These are phyloP conservation scores for Oryzaephilus surinamensis DNA, from an alignment of 1,140 invertebrate species.

Conservation along the genomic window DNA sequence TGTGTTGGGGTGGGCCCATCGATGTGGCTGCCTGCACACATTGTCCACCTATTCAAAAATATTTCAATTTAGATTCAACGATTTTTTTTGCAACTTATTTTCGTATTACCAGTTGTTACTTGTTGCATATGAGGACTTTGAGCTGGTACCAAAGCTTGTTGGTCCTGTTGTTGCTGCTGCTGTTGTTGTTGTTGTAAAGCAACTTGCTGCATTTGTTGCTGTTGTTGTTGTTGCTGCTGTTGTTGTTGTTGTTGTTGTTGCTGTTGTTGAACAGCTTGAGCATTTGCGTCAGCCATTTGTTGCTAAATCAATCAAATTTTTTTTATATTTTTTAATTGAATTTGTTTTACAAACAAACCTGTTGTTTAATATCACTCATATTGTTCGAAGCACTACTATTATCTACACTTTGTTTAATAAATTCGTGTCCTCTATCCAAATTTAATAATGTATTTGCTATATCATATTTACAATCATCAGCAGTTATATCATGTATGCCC, in stretches of 20 bases:
- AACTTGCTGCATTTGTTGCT: conserved; percentile 42
- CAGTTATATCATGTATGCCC: conserved; percentile 44
- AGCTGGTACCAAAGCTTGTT: conserved; percentile 41
- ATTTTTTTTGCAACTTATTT: conserved; percentile 26
- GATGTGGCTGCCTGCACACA: conserved; percentile 27
- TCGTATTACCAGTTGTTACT: conserved; percentile 30
- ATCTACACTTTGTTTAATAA: conserved; percentile 14
- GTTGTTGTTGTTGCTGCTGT: conserved; percentile 34
- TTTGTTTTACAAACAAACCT: too few relatives aligned
- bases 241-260: conserved; percentile 32
- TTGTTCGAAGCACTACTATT: conserved; percentile 11
- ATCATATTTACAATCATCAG: conserved; percentile 54
- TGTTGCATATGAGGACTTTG: conserved; percentile 47
- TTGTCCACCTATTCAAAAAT: conserved; percentile 31
- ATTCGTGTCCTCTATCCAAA: conserved; percentile 38
- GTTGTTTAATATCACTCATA: conserved; percentile 27
- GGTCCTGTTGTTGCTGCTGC: conserved; percentile 25
- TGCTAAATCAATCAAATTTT: too few relatives aligned
- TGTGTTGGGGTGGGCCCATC: conserved; percentile 40
- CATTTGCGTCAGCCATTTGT: conserved; percentile 30
- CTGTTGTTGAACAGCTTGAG: conserved; percentile 15
- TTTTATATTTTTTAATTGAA: too few relatives aligned
- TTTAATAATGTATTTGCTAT: conserved; percentile 46
- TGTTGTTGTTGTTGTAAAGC: conserved; percentile 15
- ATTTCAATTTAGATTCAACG: background rate